Percentiles rank a stretch among this genome's conserved stretches.
Conservation (phyloP, 1,140 invertebrate genomes). For the Marisa cornuarietis region DNA sequence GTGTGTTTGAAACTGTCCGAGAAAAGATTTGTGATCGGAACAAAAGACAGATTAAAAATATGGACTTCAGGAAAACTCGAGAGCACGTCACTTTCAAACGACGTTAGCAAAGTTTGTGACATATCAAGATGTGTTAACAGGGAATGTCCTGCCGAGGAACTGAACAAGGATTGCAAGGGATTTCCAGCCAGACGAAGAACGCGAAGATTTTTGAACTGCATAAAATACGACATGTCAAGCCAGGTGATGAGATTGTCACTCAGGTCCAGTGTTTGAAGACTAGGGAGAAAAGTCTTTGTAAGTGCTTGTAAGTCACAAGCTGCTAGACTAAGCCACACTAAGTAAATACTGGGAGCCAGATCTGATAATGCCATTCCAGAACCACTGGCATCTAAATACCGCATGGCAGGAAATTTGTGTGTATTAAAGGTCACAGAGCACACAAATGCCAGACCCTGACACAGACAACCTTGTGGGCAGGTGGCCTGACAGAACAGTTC, state of each 20-base stretch:
- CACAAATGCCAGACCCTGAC: neutral
- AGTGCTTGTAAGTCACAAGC: neutral
- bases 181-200: conserved; percentile 9
- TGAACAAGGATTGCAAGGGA: neutral
- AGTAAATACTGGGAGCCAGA: neutral
- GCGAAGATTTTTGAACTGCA: conserved; percentile 4
- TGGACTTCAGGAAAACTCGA: neutral
- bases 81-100: conserved; percentile 7
- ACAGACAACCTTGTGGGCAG: conserved; percentile 35
- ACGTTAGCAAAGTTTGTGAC: neutral
- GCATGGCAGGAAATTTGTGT: neutral
- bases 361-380: neutral
- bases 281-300: neutral
- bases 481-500: conserved; percentile 15
- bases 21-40: neutral
- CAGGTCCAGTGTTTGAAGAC: conserved; percentile 8
- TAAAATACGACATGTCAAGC: neutral
- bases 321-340: neutral
- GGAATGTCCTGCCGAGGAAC: neutral
- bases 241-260: conserved; percentile 10
- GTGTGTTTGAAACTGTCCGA: conserved; percentile 8
- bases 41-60: neutral
- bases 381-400: neutral
- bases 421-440: neutral
- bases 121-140: neutral